Evolutionary conservation across 2,888 invertebrate genomes (phyloP).

Genomic region (Subacronicta megacephala): DNA sequence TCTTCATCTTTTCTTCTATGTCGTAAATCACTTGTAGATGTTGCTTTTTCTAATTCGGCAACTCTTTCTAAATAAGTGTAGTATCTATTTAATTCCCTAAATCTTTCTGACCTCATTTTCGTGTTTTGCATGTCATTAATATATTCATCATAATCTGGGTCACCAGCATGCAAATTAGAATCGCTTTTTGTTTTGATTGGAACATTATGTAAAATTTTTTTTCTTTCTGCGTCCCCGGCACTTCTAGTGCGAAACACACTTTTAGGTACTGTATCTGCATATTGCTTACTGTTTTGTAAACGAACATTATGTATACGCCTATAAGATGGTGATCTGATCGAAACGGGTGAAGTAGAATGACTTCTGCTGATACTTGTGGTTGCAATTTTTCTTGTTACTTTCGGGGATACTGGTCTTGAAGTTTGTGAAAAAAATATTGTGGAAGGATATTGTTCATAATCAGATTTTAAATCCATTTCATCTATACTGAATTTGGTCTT

Average conservation of each 20-base stretch:
- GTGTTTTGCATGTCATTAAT: slow-evolving; percentile 91
- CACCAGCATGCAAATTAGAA: slow-evolving; percentile 77
- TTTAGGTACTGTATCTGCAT: slow-evolving; percentile 70
- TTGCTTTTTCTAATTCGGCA: slow-evolving; percentile 94
- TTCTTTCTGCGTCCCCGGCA: slow-evolving; percentile 90
- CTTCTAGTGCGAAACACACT: slow-evolving; percentile 90
- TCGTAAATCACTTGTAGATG: slow-evolving; percentile 92
- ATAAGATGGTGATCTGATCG: slow-evolving; percentile 91
- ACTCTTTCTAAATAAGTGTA: slow-evolving; percentile 96
- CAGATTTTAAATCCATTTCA: slow-evolving; percentile 52
- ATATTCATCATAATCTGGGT: slow-evolving; percentile 92
- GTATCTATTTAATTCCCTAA: slow-evolving; percentile 95
- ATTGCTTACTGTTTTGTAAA: slow-evolving; percentile 76
- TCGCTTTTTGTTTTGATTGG: slow-evolving; percentile 76
- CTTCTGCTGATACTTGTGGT: slow-evolving; percentile 72
- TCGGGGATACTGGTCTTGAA: slow-evolving; percentile 81
- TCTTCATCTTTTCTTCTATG: slow-evolving; percentile 94
- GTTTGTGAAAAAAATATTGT: slow-evolving; percentile 81
- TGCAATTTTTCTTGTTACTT: slow-evolving; percentile 66
- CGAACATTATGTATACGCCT: slow-evolving; percentile 90
- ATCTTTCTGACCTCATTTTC: slow-evolving; percentile 93
- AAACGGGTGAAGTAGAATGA: slow-evolving; percentile 89
- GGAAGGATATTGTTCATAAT: slow-evolving; percentile 65
- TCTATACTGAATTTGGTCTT: too few relatives aligned
- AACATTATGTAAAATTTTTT: slow-evolving; percentile 54